Evolutionary conservation across 2,797 vertebrate genomes (phyloP).

Genomic region (Tauraco hartlaubi): DNA sequence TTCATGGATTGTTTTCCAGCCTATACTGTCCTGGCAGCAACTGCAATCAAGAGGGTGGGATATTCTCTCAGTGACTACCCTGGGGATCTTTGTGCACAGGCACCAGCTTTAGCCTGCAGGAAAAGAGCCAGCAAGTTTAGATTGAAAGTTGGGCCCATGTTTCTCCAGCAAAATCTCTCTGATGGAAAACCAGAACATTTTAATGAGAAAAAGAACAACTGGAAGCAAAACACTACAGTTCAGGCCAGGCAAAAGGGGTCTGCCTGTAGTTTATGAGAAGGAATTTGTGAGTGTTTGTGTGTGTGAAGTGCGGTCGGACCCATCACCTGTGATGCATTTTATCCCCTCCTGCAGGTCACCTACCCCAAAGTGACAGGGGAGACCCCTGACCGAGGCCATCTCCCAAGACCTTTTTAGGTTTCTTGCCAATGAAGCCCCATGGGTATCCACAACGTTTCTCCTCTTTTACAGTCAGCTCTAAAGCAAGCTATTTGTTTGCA

Average conservation of each 20-base stretch:
- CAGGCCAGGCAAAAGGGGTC: not conserved
- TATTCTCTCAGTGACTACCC: not conserved
- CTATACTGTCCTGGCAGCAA: not conserved
- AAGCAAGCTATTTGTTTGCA: not conserved
- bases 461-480: slow-evolving; percentile 8
- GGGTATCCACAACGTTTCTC: not conserved
- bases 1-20: not conserved
- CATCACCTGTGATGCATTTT: not conserved
- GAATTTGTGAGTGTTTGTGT: not conserved
- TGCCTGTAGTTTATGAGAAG: not conserved
- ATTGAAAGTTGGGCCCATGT: not conserved
- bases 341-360: not conserved
- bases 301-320: not conserved
- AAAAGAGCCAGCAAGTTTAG: not conserved
- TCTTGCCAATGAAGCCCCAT: not conserved
- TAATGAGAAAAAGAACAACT: not conserved
- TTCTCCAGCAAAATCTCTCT: not conserved
- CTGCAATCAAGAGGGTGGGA: not conserved
- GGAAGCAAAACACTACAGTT: not conserved
- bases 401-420: not conserved
- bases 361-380: not conserved
- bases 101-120: not conserved
- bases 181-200: not conserved
- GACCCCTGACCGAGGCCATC: fast-evolving
- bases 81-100: fast-evolving